Conservation (phyloP, 2,888 invertebrate genomes). For the Cheilosia impressa region DNA sequence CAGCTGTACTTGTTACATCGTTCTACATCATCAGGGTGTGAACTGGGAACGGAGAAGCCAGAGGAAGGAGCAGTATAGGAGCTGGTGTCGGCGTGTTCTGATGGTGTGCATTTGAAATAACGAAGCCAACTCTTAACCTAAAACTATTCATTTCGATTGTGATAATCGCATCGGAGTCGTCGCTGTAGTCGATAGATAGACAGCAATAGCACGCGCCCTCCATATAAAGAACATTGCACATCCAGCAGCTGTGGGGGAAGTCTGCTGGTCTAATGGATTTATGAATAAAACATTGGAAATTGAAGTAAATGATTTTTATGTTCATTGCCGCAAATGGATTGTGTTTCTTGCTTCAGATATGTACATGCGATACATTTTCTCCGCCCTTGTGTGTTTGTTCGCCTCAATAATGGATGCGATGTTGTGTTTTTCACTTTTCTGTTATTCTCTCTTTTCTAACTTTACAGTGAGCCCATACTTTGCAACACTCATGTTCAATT, state of each 20-base stretch:
- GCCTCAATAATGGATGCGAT: constrained; percentile 6
- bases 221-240: constrained; percentile 2
- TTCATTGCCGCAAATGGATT: constrained; percentile 64
- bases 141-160: constrained; percentile 68
- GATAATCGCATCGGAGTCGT: constrained; percentile 57
- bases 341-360: constrained; percentile 38
- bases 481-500: constrained; percentile 13
- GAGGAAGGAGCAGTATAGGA: background rate
- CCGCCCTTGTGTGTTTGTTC: background rate
- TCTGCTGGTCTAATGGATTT: constrained; percentile 52
- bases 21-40: constrained; percentile 4
- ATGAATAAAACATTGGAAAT: constrained; percentile 70
- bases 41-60: no score
- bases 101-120: constrained; percentile 63
- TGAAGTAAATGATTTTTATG: constrained; percentile 68
- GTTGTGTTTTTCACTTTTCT: background rate
- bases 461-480: background rate
- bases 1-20: constrained; percentile 3
- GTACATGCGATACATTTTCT: constrained; percentile 12
- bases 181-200: constrained; percentile 1
- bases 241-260: background rate
- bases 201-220: constrained; percentile 1
- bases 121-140: constrained; percentile 69
- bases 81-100: background rate
- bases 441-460: background rate